Evolutionary conservation across 1,140 invertebrate genomes (phyloP), one percentile per base, ranked within the genome.

Genomic region (Drosophila quadrilineata): DNA sequence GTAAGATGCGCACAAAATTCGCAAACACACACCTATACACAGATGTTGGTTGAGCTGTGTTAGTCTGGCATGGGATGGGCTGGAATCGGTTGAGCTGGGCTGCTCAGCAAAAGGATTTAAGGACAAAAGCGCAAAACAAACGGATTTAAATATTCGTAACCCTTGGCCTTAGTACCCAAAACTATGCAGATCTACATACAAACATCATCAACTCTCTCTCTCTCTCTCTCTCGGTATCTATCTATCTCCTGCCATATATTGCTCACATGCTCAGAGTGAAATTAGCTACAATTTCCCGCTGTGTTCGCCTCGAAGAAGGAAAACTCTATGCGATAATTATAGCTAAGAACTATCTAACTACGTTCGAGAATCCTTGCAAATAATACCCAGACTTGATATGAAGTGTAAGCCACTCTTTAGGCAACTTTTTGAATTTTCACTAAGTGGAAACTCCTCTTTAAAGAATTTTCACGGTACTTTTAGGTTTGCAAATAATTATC

Each of bases 91-190:
- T n/a, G n/a, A n/a, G n/a, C 17, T 41, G 56, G 67, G 64, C 64
- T 77, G 77, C 64, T 16, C 69, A 66, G 73, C 57, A 57, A 69
- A 82, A 84, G 77, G 77, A 82, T 82, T 77, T 71, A 9, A 5
- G 36, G 60, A 85, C 65, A 84, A 82, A 63, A 63, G 77, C 57
- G 75, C 46, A 70, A 62, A 82, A 77, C 79, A 84, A 85, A 84
- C 79, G 77, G 79, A 85, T 84, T 84, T 74, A 77, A 68, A 50
- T 67, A 73, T 66, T 73, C 77, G 52, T 67, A 82, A 84, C 77
- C 79, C 77, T 82, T 82, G 48, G 54, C 41, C 69, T 56, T 49
- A 22, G 12, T 48, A 19, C 17, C 10, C 48, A 43, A 45, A n/a
- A 35, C 46, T 41, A 24, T 35, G 6, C 38, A 29, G 8, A 29